Conservation (phyloP, 2,797 vertebrate genomes). For the Enoplosus armatus region DNA sequence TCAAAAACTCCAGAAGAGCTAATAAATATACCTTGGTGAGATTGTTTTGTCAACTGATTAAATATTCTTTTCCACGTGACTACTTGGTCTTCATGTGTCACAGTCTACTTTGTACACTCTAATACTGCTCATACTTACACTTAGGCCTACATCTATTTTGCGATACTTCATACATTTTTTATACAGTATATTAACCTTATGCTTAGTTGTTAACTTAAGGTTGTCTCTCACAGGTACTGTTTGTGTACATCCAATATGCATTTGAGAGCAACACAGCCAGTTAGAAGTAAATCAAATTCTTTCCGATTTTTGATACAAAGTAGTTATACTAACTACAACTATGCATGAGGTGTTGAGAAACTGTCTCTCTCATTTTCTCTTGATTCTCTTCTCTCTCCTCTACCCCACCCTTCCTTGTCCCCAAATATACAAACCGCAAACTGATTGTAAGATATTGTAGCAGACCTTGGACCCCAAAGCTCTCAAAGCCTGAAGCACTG, state of each 20-base stretch:
- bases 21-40: background rate
- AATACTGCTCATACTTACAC: background rate
- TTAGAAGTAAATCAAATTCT: background rate
- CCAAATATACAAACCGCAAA: conserved; percentile 32
- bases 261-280: conserved; percentile 11
- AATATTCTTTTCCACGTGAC: background rate
- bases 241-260: background rate
- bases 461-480: conserved; percentile 49
- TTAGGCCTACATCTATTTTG: too few relatives aligned
- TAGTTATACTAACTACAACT: background rate
- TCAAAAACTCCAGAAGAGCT: background rate
- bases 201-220: background rate
- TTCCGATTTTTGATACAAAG: background rate
- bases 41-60: background rate
- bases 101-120: background rate
- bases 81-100: background rate
- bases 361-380: background rate
- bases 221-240: background rate
- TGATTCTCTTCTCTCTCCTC: conserved; percentile 17
- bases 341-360: background rate
- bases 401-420: conserved; percentile 17
- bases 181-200: background rate
- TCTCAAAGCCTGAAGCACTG: conserved; percentile 49
- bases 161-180: too few relatives aligned
- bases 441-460: conserved; percentile 46